These are phyloP conservation scores for Myiothlypis chrysogaster DNA, from an alignment of 2,797 vertebrate genomes.

Conservation along the genomic window DNA sequence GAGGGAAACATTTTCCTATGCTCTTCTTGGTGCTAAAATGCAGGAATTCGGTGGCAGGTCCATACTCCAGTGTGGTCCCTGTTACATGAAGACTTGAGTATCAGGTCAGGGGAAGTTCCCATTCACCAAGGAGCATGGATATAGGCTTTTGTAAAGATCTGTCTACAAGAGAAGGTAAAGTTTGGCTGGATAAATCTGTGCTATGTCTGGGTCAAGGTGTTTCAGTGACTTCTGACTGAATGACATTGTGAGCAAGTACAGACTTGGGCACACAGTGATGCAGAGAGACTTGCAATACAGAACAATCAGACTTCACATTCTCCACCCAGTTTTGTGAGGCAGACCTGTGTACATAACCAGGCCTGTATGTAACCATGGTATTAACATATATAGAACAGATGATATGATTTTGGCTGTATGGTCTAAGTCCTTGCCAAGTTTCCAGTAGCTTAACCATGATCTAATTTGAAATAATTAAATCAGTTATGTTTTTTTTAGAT, in stretches of 20 bases:
- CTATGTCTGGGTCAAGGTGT: background rate
- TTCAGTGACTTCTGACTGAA: background rate
- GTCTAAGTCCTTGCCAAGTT: background rate
- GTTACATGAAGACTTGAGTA: rapidly evolving
- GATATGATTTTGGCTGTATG: background rate
- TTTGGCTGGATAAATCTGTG: background rate
- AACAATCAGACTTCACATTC: background rate
- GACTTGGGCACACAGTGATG: background rate
- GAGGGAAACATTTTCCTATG: background rate
- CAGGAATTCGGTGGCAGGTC: background rate
- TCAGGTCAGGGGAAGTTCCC: background rate
- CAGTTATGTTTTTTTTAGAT: background rate
- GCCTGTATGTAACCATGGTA: background rate
- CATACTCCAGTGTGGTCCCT: rapidly evolving
- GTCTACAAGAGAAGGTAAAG: background rate
- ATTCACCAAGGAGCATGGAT: background rate
- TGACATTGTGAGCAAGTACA: background rate
- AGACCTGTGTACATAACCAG: background rate
- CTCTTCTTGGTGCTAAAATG: background rate
- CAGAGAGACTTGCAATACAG: background rate
- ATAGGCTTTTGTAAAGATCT: background rate
- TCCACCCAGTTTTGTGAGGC: background rate
- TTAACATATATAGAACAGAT: background rate
- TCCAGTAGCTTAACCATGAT: conserved; percentile 33
- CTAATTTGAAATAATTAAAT: conserved; percentile 40